Evolutionary conservation across 53 echinoderm and acorn worm species (phyloP).

Genomic region (Hippasteria phrygiana): DNA sequence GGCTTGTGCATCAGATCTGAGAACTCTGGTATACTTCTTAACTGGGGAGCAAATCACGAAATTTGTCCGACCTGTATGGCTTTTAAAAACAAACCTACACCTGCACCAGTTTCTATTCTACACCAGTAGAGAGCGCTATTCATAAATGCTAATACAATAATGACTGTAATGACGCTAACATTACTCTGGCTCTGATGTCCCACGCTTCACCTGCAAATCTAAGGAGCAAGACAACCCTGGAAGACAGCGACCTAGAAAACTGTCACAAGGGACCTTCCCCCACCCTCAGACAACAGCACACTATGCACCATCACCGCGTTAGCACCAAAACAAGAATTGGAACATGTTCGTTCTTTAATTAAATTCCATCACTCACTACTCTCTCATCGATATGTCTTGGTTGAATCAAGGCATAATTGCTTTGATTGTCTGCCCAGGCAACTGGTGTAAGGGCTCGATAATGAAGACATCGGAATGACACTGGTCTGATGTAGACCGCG

Average conservation of each 20-base stretch:
- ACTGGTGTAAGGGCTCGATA: not conserved
- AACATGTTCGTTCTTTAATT: not conserved
- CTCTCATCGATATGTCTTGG: not conserved
- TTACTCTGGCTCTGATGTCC: not conserved
- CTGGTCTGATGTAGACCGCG: not conserved
- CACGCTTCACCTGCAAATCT: not conserved
- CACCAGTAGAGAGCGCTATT: not conserved
- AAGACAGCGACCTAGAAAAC: no score
- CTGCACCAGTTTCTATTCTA: not conserved
- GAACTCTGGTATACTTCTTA: no score
- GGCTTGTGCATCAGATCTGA: no score
- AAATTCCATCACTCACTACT: not conserved
- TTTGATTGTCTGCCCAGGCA: not conserved
- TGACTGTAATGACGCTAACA: not conserved
- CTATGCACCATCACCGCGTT: no score
- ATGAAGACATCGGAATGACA: not conserved
- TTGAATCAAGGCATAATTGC: not conserved
- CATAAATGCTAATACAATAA: not conserved
- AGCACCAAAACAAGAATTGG: not conserved
- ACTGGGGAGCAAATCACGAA: no score
- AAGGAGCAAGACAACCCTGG: no score
- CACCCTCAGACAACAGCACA: no score
- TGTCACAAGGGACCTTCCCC: no score
- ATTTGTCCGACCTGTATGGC: no score
- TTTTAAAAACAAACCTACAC: no score